Conservation (phyloP, 1,140 invertebrate species). For the Brachionus asplanchnoidis region DNA sequence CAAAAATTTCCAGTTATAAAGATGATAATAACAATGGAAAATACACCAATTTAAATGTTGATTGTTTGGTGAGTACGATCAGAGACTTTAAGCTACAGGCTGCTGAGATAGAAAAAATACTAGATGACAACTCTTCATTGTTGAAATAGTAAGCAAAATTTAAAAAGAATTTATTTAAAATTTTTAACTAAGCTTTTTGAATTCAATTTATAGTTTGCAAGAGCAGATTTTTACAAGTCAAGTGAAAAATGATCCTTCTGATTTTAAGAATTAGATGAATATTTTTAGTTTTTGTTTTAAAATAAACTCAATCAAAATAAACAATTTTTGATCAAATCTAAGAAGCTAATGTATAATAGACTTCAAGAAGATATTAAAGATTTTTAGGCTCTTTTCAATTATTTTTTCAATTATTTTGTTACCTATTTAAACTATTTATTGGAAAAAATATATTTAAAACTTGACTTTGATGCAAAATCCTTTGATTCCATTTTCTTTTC, state of each 20-base stretch:
- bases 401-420: neutral
- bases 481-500: neutral
- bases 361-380: neutral
- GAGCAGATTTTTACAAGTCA: neutral
- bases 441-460: neutral
- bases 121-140: conserved; percentile 1
- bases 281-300: neutral
- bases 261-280: neutral
- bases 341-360: neutral
- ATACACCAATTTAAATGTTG: neutral
- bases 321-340: neutral
- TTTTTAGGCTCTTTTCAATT: neutral
- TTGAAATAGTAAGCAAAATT: conserved; percentile 7
- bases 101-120: neutral
- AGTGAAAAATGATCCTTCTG: neutral
- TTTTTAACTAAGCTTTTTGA: neutral
- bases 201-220: neutral
- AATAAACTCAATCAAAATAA: neutral
- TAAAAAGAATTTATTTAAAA: neutral
- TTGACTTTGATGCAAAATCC: neutral
- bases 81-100: conserved; percentile 11
- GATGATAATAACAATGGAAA: neutral
- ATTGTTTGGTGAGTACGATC: neutral
- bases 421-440: neutral
- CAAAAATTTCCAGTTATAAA: neutral